Evolutionary conservation across 2,113 vertebrate genomes (phyloP).

Genomic region (Odobenus rosmarus): DNA sequence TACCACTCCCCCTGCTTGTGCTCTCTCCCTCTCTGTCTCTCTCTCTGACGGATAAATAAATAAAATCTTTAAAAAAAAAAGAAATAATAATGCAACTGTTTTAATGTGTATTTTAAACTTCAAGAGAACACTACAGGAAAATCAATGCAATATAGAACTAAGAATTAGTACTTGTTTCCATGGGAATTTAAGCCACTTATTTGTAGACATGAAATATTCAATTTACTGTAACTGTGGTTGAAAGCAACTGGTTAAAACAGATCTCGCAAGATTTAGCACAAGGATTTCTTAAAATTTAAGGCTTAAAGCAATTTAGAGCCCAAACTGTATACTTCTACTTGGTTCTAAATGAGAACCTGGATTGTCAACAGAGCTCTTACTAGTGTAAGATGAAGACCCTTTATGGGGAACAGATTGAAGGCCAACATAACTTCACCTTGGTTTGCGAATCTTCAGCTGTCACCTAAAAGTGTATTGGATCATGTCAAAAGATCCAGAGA

Average conservation of each 20-base stretch:
- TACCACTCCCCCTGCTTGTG: no score
- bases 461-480: not conserved
- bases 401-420: not conserved
- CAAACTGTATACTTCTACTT: not conserved
- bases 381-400: not conserved
- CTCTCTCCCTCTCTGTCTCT: no score
- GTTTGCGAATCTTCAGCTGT: not conserved
- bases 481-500: not conserved
- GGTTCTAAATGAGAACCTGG: not conserved
- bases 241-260: not conserved
- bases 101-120: not conserved
- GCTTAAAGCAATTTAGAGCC: not conserved
- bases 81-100: not conserved
- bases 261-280: not conserved
- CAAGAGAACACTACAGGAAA: not conserved
- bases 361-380: not conserved
- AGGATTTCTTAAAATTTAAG: not conserved
- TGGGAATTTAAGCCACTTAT: not conserved
- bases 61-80: no score
- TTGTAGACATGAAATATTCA: not conserved
- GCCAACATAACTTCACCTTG: not conserved
- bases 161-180: not conserved
- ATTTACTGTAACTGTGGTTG: not conserved
- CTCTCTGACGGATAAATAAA: no score
- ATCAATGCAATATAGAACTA: not conserved